Conservation (phyloP, 2,113 vertebrate genomes). For the Eulemur macaco region DNA sequence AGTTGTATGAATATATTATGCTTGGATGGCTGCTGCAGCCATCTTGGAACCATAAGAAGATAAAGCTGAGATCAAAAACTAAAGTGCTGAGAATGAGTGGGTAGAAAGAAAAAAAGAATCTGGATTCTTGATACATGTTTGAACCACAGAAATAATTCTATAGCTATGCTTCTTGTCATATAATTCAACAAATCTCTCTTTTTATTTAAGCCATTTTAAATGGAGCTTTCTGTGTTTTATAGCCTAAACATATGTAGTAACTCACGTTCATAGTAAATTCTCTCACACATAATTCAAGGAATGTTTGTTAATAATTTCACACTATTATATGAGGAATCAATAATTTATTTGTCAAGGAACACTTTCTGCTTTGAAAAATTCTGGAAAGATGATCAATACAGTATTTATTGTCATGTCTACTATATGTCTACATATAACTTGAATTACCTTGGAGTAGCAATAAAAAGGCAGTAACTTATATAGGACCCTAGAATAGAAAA, state of each 20-base stretch:
- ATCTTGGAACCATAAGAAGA: not conserved
- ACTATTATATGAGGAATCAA: not conserved
- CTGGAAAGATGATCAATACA: not conserved
- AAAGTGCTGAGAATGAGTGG: not conserved
- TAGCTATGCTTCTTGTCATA: not conserved
- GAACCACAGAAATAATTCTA: not conserved
- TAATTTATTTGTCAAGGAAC: not conserved
- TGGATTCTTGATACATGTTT: not conserved
- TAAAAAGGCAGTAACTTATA: not conserved
- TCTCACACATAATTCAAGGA: not conserved
- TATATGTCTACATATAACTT: not conserved
- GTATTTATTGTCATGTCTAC: not conserved
- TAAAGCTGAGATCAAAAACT: not conserved
- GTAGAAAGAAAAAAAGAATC: not conserved
- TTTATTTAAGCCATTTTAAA: not conserved
- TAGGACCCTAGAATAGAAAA: not conserved
- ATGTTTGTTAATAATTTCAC: not conserved
- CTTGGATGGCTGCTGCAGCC: not conserved
- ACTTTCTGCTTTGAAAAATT: not conserved
- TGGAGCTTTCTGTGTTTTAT: not conserved
- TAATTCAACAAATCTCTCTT: not conserved
- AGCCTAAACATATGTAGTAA: not conserved
- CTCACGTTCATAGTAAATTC: not conserved
- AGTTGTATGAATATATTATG: not conserved
- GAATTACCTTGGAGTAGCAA: not conserved